These are phyloP conservation scores for Clarias fuscus DNA, from an alignment of 2,797 vertebrate genomes.

Conservation along the genomic window DNA sequence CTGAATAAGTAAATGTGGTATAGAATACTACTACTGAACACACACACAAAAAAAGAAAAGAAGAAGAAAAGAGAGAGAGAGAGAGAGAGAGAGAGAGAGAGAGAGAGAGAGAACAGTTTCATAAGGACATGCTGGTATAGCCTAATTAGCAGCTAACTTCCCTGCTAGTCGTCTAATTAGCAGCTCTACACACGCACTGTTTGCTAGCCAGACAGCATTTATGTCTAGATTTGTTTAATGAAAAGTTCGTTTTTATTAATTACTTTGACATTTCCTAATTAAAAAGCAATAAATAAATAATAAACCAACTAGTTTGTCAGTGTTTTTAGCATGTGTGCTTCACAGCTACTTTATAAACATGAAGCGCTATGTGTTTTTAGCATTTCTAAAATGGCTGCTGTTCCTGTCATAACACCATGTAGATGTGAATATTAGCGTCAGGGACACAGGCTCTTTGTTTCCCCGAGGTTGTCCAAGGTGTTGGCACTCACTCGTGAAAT, in stretches of 20 bases:
- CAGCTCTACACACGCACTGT: background rate
- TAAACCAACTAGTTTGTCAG: background rate
- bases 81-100: no score
- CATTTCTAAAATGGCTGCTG: conserved; percentile 19
- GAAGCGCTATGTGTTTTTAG: background rate
- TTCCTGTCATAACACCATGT: background rate
- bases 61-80: fast-evolving
- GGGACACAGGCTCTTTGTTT: conserved; percentile 12
- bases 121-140: background rate
- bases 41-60: background rate
- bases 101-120: background rate
- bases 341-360: background rate
- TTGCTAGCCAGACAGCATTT: background rate
- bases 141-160: background rate
- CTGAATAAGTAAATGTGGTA: background rate
- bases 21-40: background rate
- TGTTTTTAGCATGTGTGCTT: background rate
- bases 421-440: background rate
- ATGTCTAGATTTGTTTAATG: background rate
- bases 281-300: no score
- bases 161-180: background rate
- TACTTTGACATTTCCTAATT: no score
- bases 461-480: background rate
- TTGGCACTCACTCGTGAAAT: background rate
- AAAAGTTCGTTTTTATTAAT: background rate